Percentiles rank a stretch among this genome's conserved stretches.
These are phyloP conservation scores for Heliconius aoede DNA, from an alignment of 2,888 invertebrate species.

Conservation along the genomic window DNA sequence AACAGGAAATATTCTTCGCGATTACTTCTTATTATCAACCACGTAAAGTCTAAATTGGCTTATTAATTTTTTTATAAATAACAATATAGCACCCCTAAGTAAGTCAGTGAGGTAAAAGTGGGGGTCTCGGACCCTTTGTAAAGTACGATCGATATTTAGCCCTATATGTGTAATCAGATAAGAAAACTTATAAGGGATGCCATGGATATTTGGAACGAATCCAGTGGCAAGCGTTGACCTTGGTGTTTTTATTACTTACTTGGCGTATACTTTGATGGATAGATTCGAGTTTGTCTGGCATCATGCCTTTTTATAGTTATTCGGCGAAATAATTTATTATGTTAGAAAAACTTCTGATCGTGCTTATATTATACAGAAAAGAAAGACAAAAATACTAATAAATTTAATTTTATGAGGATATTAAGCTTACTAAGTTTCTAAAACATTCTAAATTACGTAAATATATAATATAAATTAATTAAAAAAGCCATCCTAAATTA, in stretches of 20 bases:
- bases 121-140: slow-evolving; percentile 40
- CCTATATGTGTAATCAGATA: slow-evolving; percentile 57
- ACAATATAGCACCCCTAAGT: slow-evolving; percentile 43
- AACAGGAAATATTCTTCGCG: slow-evolving; percentile 19
- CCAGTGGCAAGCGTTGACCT: slow-evolving; percentile 39
- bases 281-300: slow-evolving; percentile 14
- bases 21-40: slow-evolving; percentile 54
- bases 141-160: slow-evolving; percentile 65
- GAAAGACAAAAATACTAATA: no score
- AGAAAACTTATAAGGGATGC: slow-evolving; percentile 45
- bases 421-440: no score
- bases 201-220: slow-evolving; percentile 35
- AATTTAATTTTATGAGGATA: no score
- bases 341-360: neutral
- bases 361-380: neutral
- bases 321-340: neutral
- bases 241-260: slow-evolving; percentile 22
- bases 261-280: neutral
- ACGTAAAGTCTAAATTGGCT: slow-evolving; percentile 44
- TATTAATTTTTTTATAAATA: slow-evolving; percentile 10
- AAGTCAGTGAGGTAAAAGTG: slow-evolving; percentile 45
- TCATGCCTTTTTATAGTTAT: neutral
- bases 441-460: no score
- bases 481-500: no score
- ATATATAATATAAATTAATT: no score